These are phyloP conservation scores for Drosophila arizonae DNA, from an alignment of 1,140 invertebrate genomes.

Conservation along the genomic window DNA sequence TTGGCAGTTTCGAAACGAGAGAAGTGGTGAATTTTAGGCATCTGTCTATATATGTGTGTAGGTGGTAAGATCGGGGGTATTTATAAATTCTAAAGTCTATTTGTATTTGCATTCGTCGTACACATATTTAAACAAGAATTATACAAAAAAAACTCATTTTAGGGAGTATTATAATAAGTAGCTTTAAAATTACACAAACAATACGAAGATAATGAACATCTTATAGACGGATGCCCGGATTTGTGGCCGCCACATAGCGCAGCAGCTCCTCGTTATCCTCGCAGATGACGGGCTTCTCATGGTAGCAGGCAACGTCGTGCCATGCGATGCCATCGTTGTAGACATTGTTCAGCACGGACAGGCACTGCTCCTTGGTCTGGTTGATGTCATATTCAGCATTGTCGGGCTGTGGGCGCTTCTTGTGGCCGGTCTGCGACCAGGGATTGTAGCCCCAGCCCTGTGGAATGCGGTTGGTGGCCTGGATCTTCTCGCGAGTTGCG, in stretches of 20 bases:
- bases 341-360: slow-evolving; percentile 94
- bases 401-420: slow-evolving; percentile 93
- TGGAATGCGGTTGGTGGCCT: slow-evolving; percentile 90
- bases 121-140: slow-evolving; percentile 70
- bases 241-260: slow-evolving; percentile 91
- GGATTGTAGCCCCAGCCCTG: slow-evolving; percentile 88
- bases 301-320: slow-evolving; percentile 96
- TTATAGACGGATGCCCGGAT: slow-evolving; percentile 90
- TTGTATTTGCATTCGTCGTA: slow-evolving; percentile 78
- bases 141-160: slow-evolving; percentile 69
- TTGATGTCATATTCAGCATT: slow-evolving; percentile 97
- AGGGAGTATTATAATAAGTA: slow-evolving; percentile 81
- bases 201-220: slow-evolving; percentile 42
- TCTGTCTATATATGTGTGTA: slow-evolving; percentile 24
- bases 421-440: slow-evolving; percentile 95
- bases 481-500: slow-evolving; percentile 93
- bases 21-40: slow-evolving; percentile 34
- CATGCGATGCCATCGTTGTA: slow-evolving; percentile 95
- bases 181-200: slow-evolving; percentile 81
- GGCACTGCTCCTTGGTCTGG: slow-evolving; percentile 92
- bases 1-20: slow-evolving; percentile 65
- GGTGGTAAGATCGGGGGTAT: slow-evolving; percentile 67
- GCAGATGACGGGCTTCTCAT: slow-evolving; percentile 94
- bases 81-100: slow-evolving; percentile 83
- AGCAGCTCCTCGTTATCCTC: slow-evolving; percentile 94